Evolutionary conservation across 2,797 vertebrate genomes (phyloP), one percentile per base, ranked within the genome.

Genomic region (Sphenopsis melanotis): DNA sequence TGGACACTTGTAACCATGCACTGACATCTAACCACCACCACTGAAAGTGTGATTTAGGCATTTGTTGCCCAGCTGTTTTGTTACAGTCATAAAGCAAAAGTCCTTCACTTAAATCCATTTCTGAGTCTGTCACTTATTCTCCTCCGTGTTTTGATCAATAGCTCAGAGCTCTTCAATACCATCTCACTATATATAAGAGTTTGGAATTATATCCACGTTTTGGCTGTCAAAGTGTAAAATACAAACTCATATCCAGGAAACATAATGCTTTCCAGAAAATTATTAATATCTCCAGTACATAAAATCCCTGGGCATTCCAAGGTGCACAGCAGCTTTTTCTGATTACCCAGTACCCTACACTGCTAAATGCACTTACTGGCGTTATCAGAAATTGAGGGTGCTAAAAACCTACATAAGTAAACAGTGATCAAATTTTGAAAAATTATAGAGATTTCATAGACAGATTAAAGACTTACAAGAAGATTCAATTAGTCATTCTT

Each of bases 71-170:
- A 50, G 27, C 12, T 94, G 61, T 20, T 71, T 72, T 89, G 26
- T 82, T 87, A 72, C 79, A 85, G 55, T 37, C 59, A 47, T 79
- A 80, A 89, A 91, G 50, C 47, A 80, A 36, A 92, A 94, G 39
- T 53, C 46, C 46, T 42, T 76, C 44, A 63, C 32, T 52, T 91
- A 91, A 83, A 94, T 64, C 56, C 44, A 24, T 87, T 85, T 44
- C 60, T 57, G 46, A 79, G 20, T 61, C 74, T 87, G 81, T 63
- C 71, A 61, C 89, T 94, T 80, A 74, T 70, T 93, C 44, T 79
- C 18, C 52, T 72, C 24, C 1, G 2, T 47, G 47, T 79, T 79
- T 81, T 79, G 55, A 87, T 91, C 84, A 72, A 76, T 84, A 87
- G 24, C 39, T 69, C 66, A 79, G 89, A 81, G 74, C 30, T 89